These are phyloP conservation scores for Zaprionus inermis DNA, from an alignment of 1,140 invertebrate genomes.

Conservation along the genomic window DNA sequence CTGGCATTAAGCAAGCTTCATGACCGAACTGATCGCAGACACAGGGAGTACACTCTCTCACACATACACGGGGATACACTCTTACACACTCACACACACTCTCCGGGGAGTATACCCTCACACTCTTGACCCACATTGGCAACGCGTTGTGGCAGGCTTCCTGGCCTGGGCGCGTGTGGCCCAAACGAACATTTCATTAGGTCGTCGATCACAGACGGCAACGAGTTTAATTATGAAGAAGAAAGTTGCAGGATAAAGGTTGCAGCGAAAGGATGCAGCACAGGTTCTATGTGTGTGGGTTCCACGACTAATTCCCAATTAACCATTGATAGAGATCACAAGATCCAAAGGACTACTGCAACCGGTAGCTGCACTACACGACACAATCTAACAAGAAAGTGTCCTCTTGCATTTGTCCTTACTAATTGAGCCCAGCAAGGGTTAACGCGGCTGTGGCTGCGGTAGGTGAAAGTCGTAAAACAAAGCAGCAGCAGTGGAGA, in stretches of 20 bases:
- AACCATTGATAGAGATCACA: constrained; percentile 39
- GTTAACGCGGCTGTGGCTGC: constrained; percentile 55
- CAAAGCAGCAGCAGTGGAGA: constrained; percentile 18
- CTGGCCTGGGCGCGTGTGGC: constrained; percentile 5
- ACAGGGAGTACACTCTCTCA: neutral
- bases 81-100: neutral
- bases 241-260: constrained; percentile 29
- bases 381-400: constrained; percentile 1
- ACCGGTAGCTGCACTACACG: constrained; percentile 20
- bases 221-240: constrained; percentile 36
- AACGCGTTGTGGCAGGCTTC: neutral
- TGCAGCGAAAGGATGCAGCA: constrained; percentile 7
- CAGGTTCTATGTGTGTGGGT: constrained; percentile 12
- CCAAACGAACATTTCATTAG: constrained; percentile 51
- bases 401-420: constrained; percentile 24
- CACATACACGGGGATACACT: neutral
- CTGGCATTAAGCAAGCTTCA: constrained; percentile 56
- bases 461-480: constrained; percentile 76
- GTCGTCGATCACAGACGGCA: neutral
- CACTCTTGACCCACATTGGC: constrained; percentile 55
- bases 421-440: constrained; percentile 61
- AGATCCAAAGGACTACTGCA: neutral
- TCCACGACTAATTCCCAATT: constrained; percentile 32
- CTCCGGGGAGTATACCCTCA: neutral
- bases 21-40: neutral